A percentile compares a stretch with the other conserved stretches of the same genome.
phyloP scores from a whole-genome alignment of 1,140 invertebrate species.

The Nomia melanderi region DNA sequence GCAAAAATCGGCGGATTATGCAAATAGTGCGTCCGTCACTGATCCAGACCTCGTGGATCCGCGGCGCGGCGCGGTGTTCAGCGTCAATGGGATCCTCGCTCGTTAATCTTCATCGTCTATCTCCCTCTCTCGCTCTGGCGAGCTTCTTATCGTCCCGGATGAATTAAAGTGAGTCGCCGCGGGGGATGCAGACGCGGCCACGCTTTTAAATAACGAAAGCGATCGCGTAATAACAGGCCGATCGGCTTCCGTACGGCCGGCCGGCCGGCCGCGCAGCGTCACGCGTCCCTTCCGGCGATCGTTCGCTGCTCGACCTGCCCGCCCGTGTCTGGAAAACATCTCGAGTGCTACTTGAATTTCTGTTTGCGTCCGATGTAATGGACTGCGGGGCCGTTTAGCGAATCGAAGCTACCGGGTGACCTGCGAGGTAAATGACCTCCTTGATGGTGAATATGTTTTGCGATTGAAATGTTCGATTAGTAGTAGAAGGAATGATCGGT shows the following conservation, averaged over 20 bases:
- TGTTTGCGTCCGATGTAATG: conserved; percentile 1
- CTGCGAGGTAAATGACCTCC: too few relatives aligned
- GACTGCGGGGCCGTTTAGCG: too few relatives aligned
- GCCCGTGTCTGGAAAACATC: conserved; percentile 24
- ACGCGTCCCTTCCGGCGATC: conserved; percentile 30
- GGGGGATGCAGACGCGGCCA: conserved; percentile 2
- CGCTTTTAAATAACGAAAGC: conserved; percentile 47
- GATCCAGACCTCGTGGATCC: too few relatives aligned
- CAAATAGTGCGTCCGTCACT: background rate
- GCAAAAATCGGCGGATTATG: conserved; percentile 44
- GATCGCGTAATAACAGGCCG: conserved; percentile 55
- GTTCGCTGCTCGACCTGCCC: background rate
- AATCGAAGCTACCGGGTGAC: background rate
- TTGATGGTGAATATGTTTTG: too few relatives aligned
- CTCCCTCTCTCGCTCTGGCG: conserved; percentile 2
- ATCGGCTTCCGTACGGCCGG: conserved; percentile 40
- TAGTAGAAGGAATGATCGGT: too few relatives aligned
- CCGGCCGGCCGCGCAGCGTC: conserved; percentile 17
- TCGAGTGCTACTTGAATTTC: conserved; percentile 44
- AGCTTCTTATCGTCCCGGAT: conserved; percentile 28
- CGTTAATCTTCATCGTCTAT: background rate
- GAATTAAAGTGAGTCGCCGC: conserved; percentile 44
- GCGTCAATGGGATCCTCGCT: too few relatives aligned
- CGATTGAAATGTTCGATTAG: too few relatives aligned
- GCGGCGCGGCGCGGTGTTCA: too few relatives aligned